phyloP scores from a whole-genome alignment of 2,113 vertebrate genomes.

The Pachyramphus minor region DNA sequence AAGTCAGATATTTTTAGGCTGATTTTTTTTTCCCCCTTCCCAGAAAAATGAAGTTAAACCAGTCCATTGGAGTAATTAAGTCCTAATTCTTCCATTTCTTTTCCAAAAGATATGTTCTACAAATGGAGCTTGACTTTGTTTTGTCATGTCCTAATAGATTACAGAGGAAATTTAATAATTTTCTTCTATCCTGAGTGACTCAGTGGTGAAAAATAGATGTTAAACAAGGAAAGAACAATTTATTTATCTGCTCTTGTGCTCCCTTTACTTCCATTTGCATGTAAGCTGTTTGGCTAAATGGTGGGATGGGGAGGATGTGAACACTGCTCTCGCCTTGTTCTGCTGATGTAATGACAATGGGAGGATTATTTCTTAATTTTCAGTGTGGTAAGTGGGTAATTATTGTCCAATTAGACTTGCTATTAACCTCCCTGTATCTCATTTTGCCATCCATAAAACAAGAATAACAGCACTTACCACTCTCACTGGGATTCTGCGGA shows the following conservation, averaged over 20 bases:
- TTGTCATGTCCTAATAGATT: background rate
- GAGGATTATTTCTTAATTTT: conserved; percentile 65
- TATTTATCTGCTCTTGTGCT: background rate
- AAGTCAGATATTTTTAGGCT: background rate
- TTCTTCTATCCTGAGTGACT: background rate
- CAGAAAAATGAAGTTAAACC: background rate
- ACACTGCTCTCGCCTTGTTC: background rate
- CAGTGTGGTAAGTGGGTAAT: conserved; percentile 55
- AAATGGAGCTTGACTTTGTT: background rate
- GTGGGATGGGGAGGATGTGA: background rate
- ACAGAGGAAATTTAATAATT: background rate
- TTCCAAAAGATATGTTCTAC: background rate
- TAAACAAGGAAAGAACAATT: background rate
- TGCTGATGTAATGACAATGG: conserved; percentile 49
- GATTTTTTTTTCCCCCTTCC: background rate
- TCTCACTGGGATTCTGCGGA: background rate
- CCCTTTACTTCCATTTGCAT: background rate
- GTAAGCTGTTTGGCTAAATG: conserved; percentile 2
- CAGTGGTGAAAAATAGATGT: background rate
- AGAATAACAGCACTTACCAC: conserved; percentile 41
- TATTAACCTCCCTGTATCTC: conserved; percentile 59
- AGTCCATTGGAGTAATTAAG: background rate
- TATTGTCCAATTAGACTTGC: conserved; percentile 62
- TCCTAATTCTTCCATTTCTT: background rate
- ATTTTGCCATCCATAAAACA: conserved; percentile 33